phyloP scores from a whole-genome alignment of 2,888 invertebrate genomes.

The Epistrophella euchroma region DNA sequence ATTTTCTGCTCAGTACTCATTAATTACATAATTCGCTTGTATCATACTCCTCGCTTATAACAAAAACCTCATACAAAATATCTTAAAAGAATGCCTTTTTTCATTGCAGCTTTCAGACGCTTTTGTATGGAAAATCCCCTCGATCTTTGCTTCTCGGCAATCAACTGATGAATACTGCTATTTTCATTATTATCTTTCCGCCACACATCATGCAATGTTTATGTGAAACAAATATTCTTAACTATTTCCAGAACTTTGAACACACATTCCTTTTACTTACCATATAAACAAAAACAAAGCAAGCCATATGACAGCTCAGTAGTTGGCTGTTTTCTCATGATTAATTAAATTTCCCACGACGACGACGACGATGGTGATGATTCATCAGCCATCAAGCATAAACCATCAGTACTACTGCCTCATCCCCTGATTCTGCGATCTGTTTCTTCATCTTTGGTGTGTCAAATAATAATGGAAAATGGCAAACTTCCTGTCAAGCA shows the following conservation, averaged over 20 bases:
- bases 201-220: slow-evolving; percentile 20
- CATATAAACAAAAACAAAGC: slow-evolving; percentile 41
- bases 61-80: slow-evolving; percentile 1
- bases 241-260: slow-evolving; percentile 38
- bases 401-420: slow-evolving; percentile 1
- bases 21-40: background rate
- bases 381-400: slow-evolving; percentile 65
- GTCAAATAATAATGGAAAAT: slow-evolving; percentile 65
- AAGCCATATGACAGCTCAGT: slow-evolving; percentile 51
- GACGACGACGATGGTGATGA: slow-evolving; percentile 33
- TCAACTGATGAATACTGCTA: slow-evolving; percentile 30
- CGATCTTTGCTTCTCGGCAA: slow-evolving; percentile 24
- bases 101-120: background rate
- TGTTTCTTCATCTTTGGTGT: slow-evolving; percentile 16
- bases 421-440: background rate
- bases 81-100: background rate
- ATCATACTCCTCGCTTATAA: background rate
- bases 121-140: slow-evolving; percentile 14
- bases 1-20: slow-evolving; percentile 22
- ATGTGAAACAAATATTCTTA: slow-evolving; percentile 19
- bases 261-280: slow-evolving; percentile 17
- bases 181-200: slow-evolving; percentile 40
- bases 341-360: slow-evolving; percentile 65
- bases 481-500: slow-evolving; percentile 66
- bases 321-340: slow-evolving; percentile 63